Base-by-base conservation (phyloP, 2,113 vertebrate species). In the Phyllopteryx taeniolatus region DNA sequence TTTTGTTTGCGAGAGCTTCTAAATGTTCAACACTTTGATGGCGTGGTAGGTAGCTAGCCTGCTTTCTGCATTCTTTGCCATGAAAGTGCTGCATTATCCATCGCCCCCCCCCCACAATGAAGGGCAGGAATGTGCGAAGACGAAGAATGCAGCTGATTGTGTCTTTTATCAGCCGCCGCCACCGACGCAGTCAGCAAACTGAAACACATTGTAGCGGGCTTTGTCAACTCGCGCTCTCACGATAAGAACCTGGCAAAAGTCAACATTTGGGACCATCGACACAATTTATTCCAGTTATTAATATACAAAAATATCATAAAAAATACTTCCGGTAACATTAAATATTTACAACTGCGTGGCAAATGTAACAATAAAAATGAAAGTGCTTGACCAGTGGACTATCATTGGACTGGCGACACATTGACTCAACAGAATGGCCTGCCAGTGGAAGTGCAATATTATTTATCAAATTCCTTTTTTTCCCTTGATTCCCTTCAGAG, bases 91-190 rank as follows among this genome's bases (percentile, higher is more conserved):
- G 35, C 35, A 33, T 74, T 80, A 61, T 80, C 49, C 9, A 4
- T 56, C n/a, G 4, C 1, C 33, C 27, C 27, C 27, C 27, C 27
- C 1, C 14, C 31, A 39, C 15, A 74, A 81, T 70, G 85, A 87
- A 76, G 65, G 31, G 88, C 82, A 87, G 72, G 68, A 83, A 67
- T 79, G 68, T 75, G 68, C 68, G 79, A 43, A 72, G 82, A 76
- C 43, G 43, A 85, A 81, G 77, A 87, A 85, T 86, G 84, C 60
- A 71, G 67, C 76, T 72, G 84, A 87, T 91, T 71, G 60, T 85
- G 81, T 49, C 87, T 87, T 83, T 71, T 70, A 67, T 68, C 78
- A 72, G 75, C 33, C 57, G 13, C 51, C 49, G 33, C 33, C 67
- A 20, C 46, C 27, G 27, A 6, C 67, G 2, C 63, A 33, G 27